phyloP scores from a whole-genome alignment of 1,140 invertebrate genomes.

The Apis florea region DNA sequence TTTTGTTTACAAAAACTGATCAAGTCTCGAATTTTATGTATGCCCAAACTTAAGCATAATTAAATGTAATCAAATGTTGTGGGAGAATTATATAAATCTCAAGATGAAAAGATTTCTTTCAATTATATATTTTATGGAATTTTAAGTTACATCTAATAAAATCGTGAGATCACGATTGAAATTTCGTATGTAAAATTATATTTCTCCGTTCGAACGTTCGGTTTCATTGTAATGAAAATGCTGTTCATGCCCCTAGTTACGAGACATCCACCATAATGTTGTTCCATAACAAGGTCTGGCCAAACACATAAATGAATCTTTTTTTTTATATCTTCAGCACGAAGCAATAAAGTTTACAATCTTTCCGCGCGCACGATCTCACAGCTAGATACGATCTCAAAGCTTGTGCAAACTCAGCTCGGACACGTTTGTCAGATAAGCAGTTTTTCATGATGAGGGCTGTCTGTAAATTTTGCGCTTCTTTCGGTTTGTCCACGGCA shows the following conservation, averaged over 20 bases:
- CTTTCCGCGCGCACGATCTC: not conserved
- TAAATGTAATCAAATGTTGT: too few relatives aligned
- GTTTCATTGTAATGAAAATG: too few relatives aligned
- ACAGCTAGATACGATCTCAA: not conserved
- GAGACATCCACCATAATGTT: accelerated
- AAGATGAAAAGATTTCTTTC: too few relatives aligned
- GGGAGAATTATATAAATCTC: too few relatives aligned
- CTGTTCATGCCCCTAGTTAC: not conserved
- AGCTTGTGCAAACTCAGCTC: slow-evolving; percentile 38
- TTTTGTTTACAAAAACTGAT: too few relatives aligned
- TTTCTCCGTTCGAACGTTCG: too few relatives aligned
- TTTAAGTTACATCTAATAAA: too few relatives aligned
- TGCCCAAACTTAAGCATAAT: too few relatives aligned
- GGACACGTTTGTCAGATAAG: not conserved
- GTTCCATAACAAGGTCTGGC: accelerated
- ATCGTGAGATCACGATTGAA: too few relatives aligned
- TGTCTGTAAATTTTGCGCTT: slow-evolving; percentile 6
- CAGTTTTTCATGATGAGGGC: slow-evolving; percentile 23
- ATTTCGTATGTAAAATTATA: too few relatives aligned
- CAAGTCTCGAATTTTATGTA: too few relatives aligned
- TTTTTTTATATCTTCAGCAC: not conserved
- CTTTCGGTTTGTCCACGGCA: not conserved
- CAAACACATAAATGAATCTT: not conserved
- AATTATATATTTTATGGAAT: too few relatives aligned
- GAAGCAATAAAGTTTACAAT: slow-evolving; percentile 31